Percentiles rank a stretch among this genome's conserved stretches.
These are phyloP conservation scores for Serilophus lunatus DNA, from an alignment of 2,113 vertebrate species.

Conservation along the genomic window DNA sequence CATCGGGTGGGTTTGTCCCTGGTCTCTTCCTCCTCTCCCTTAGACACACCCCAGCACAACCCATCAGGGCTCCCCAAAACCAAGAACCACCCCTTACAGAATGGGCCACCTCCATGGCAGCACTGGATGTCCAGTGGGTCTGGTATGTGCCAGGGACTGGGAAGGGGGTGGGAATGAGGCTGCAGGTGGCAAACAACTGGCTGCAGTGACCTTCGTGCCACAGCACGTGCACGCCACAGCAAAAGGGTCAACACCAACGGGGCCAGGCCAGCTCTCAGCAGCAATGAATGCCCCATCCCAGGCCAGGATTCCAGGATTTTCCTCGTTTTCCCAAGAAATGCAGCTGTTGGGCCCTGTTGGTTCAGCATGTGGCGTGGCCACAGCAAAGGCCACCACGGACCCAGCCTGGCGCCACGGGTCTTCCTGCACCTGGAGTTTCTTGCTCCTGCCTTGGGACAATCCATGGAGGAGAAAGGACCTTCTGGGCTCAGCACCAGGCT, in stretches of 20 bases:
- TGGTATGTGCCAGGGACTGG: fast-evolving
- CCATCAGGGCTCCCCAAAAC: fast-evolving
- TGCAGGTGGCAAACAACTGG: neutral
- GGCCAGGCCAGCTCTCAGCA: neutral
- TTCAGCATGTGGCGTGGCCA: neutral
- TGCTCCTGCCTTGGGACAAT: neutral
- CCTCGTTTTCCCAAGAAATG: neutral
- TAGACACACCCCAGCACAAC: fast-evolving
- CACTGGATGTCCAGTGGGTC: fast-evolving
- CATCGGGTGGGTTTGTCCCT: fast-evolving
- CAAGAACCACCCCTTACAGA: neutral
- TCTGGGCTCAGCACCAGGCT: neutral
- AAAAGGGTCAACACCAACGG: neutral
- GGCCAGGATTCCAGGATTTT: neutral
- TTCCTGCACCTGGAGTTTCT: neutral
- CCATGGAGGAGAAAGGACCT: neutral
- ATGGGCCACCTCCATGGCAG: neutral
- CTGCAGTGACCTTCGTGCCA: neutral
- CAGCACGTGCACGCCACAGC: neutral
- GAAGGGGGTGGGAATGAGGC: neutral
- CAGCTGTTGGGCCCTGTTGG: neutral
- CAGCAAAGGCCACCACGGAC: neutral
- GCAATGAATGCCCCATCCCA: neutral
- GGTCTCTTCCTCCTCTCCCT: neutral
- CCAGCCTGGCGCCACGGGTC: fast-evolving